Base-by-base conservation (phyloP, 2,113 vertebrate genomes). In the Madoqua kirkii region DNA sequence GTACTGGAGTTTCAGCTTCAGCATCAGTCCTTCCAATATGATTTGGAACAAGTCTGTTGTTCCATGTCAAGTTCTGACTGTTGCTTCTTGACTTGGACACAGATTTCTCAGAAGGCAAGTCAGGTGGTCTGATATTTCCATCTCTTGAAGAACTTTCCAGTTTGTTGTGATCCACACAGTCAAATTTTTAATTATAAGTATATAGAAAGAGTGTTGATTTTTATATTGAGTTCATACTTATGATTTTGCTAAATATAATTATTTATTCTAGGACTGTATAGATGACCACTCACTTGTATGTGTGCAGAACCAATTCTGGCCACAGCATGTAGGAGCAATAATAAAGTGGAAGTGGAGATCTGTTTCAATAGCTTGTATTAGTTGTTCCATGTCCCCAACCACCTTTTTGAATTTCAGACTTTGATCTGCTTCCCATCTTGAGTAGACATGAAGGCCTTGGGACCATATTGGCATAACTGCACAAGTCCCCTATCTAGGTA, bases 401-500 rank as follows among this genome's bases (percentile, higher is more conserved):
- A 33, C 16, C 4, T 54, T 33, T 90, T 17, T 71, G 59, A 71
- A 23, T 50, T 85, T 60, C 7, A 13, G 52, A 64, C 1, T 55
- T 71, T 74, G 57, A 85, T 85, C 50, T 36, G 11, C 33, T 83
- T 54, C 33, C 19, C 33, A n/a, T 83, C 79, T 83, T 87, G 45
- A 43, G 29, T 29, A 54, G 54, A 86, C 9, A n/a, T 27, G 43
- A 33, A 29, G 5, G 25, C 5, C 31, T 95, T 78, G 57, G 29
- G 19, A 52, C 3, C 1, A 0, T 43, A 14, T 31, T 90, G 33
- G 33, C 25, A 8, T 3, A 16, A 4, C 3, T 27, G 2, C 4
- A 16, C 19, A 71, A 4, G 21, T 82, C n/a, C 17, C 0, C 55
- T 23, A 7, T 19, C 9, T 40, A 29, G 11, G 3, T 67, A 25